These are phyloP conservation scores for Taeniopygia guttata DNA, from an alignment of 2,797 vertebrate genomes.

Conservation along the genomic window DNA sequence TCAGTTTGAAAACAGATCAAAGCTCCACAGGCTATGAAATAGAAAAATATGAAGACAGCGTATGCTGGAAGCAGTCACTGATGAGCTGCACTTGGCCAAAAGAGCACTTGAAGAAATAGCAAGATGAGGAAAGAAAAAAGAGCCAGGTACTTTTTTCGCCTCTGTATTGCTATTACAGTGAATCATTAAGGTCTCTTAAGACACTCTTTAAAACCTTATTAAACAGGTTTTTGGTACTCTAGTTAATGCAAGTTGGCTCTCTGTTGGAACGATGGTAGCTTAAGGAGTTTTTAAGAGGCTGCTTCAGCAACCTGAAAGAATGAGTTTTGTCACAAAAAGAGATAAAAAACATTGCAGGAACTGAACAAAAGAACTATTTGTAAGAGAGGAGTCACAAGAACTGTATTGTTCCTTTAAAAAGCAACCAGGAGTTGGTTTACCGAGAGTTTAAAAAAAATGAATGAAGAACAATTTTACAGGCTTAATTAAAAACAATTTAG, in stretches of 20 bases:
- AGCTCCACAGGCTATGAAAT: background rate
- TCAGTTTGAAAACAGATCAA: slow-evolving; percentile 48
- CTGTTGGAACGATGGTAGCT: slow-evolving; percentile 1
- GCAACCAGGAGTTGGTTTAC: slow-evolving; percentile 40
- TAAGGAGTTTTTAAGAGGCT: slow-evolving; percentile 54
- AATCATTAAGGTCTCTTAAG: slow-evolving; percentile 63
- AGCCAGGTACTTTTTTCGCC: background rate
- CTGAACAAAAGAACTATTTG: slow-evolving; percentile 1
- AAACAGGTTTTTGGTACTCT: slow-evolving; percentile 28
- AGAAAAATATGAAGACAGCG: background rate
- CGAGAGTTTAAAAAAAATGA: background rate
- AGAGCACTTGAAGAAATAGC: slow-evolving; percentile 62
- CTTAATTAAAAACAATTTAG: slow-evolving; percentile 49
- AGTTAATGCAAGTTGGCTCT: slow-evolving; percentile 34
- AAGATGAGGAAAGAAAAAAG: background rate
- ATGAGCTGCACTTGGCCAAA: slow-evolving; percentile 46
- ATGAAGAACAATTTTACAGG: background rate
- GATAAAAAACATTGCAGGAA: background rate
- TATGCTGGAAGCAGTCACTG: slow-evolving; percentile 41
- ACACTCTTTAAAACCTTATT: slow-evolving; percentile 61
- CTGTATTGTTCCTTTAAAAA: slow-evolving; percentile 11
- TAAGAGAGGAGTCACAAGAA: slow-evolving; percentile 10
- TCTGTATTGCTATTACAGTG: slow-evolving; percentile 33
- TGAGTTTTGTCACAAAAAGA: slow-evolving; percentile 39
- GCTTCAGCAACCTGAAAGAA: slow-evolving; percentile 48